Base-by-base conservation (phyloP, 2,797 vertebrate genomes). In the Threskiornis aethiopicus region DNA sequence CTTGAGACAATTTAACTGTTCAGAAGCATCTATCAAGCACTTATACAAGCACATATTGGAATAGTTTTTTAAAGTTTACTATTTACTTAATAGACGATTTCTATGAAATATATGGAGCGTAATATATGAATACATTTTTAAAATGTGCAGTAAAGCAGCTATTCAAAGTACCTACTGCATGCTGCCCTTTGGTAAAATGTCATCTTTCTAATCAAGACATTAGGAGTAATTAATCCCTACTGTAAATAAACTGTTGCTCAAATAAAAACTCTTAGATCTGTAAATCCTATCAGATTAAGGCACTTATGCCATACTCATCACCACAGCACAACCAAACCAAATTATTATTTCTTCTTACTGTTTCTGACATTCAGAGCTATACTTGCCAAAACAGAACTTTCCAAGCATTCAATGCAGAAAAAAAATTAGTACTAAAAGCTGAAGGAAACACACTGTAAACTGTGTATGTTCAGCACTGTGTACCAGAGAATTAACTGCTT, bases 1-100 rank as follows among this genome's bases (percentile, higher is more conserved):
- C 58, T 80, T 96, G 75, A 95, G 70, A 79, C 75, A 93, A 25
- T 89, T 79, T 72, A 95, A 71, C 44, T 78, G 44, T 25, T 76
- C 82, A 95, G 86, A 88, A 95, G 52, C 52, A 90, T 64, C 24
- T 77, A 51, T n/a, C 22, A 94, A 81, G 78, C 42, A 70, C 14
- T 91, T 90, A 84, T 3, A 80, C 9, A 89, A 91, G 59, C 29
- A 88, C 16, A 78, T 51, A 73, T 24, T 81, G 77, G 24, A 88
- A 65, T 11, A 61, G 28, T 31, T 91, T 84, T 58, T 52, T 83
- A 17, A 84, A 65, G 33, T 65, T 80, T 86, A 62, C 47, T 79
- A 19, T 94, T 94, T 67, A 62, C 51, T 83, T 33, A 72, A 75
- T 14, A 86, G 76, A 72, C 5, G 19, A 72, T 75, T 93, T 80